Evolutionary conservation across 1,140 invertebrate species (phyloP), one percentile per base, ranked within the genome.

Genomic region (Caenorhabditis remanei): DNA sequence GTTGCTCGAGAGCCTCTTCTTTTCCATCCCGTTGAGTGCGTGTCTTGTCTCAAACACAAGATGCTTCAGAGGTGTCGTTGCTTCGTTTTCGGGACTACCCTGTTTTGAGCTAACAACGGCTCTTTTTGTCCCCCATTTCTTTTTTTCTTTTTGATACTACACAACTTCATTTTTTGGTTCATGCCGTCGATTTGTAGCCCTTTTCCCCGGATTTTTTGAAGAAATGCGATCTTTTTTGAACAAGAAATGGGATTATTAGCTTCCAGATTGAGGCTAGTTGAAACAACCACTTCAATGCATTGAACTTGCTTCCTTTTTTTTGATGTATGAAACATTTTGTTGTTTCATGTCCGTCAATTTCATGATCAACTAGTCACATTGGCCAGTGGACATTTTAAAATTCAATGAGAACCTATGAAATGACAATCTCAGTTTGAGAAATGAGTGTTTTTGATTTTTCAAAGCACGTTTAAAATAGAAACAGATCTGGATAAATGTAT

Each of bases 1-100:
- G 65, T 71, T 43, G 40, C 67, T 79, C 46, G 46, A 79, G n/a
- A 79, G 71, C 71, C 46, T 79, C 71, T 79, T 48, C 46, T 79
- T 67, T 50, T 50, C 43, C 40, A 50, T 50, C n/a, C n/a, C 40
- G 71, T 79, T 50, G 71, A 79, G 71, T 46, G 65, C 14, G 65
- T 43, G 46, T 63, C 50, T 61, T 67, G 63, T 41, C 71, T 79
- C 71, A 79, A 79, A 79, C 43, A 79, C 71, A 79, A 79, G 71
- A 79, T 79, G 71, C 71, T 79, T 79, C 71, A 53, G 71, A 79
- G 71, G 71, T 79, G 71, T 48, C 71, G 71, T 79, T 21, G 71
- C 71, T 21, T 79, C 71, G 71, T 79, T 32, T 48, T 79, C 46
- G 11, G 4, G 71, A 13, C 6, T 32, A 79, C 43, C 46, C 71